Evolutionary conservation across 23 tunicate species (phyloP), one percentile per base, ranked within the genome.

Genomic region (Phallusia fumigata): DNA sequence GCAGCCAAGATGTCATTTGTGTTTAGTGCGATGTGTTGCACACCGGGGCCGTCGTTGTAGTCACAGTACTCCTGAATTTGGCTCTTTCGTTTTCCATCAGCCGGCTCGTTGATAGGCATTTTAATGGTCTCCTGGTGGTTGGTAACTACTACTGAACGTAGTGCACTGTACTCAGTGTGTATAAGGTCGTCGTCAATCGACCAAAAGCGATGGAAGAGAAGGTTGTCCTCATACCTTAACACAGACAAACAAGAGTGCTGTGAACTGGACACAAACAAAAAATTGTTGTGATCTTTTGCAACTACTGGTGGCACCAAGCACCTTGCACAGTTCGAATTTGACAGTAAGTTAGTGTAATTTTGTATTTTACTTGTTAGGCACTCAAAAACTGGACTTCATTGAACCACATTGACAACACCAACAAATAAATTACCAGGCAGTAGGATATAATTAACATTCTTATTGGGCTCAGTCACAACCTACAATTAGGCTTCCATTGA

Each of bases 181-280:
- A 96, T 87, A 85, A 96, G 64, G 44, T 85, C 74, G 52, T 96
- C 99, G 65, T 96, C 99, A 53, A 96, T 93, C 22, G 97, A 91
- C 99, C 99, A 96, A 72, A 96, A 96, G 0, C 97, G 97, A 85
- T 96, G 99, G 73, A 96, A 96, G 13, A 96, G 88, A n/a, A 96
- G 90, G 47, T 86, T 89, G 40, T 88, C 80, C 65, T 92, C 97
- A 83, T 96, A 96, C 99, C 99, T 92, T 58, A 21, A 24, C 13
- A 21, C 11, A 13, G 2, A 6, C 69, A 58, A 58, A 58, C 10
- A 40, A 5, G 47, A 10, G 10, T 40, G 10, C 5, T 40, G 5
- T 40, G 47, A 10, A 3, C 10, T 5, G 47, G 47, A 40, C 47
- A 40, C 47, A 40, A 40, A 40, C 10, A 3, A 40, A 5, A 40